Conservation (phyloP, 1,140 invertebrate genomes). For the Wasmannia auropunctata region DNA sequence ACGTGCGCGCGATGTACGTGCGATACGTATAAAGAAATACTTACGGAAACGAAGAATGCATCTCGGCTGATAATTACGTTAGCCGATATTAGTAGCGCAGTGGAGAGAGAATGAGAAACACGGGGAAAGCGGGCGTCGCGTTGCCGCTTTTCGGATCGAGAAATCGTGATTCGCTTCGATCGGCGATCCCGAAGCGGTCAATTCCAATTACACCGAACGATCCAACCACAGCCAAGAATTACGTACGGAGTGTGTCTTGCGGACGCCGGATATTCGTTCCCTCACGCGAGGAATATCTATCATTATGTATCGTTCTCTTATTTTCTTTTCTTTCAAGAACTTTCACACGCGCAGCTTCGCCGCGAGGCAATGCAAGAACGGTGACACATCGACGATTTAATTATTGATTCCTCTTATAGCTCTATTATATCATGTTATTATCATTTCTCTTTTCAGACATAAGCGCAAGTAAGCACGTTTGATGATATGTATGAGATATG, state of each 20-base stretch:
- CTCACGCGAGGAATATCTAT: slow-evolving; percentile 17
- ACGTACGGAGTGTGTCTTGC: slow-evolving; percentile 15
- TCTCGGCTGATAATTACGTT: slow-evolving; percentile 53
- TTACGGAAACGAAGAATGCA: slow-evolving; percentile 16
- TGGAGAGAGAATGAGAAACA: background rate
- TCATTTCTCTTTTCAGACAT: slow-evolving; percentile 57
- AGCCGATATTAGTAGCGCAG: slow-evolving; percentile 58
- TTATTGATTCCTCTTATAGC: slow-evolving; percentile 68
- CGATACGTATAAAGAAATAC: slow-evolving; percentile 37
- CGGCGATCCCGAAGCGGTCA: slow-evolving; percentile 6
- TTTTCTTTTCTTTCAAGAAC: slow-evolving; percentile 24
- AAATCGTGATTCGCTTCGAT: slow-evolving; percentile 10
- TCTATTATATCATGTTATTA: slow-evolving; percentile 75
- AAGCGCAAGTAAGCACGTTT: slow-evolving; percentile 65
- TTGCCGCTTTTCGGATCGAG: slow-evolving; percentile 10
- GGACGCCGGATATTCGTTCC: slow-evolving; percentile 28
- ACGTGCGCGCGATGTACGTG: slow-evolving; percentile 24
- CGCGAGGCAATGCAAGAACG: background rate
- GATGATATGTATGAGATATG: slow-evolving; percentile 69
- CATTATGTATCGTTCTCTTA: background rate
- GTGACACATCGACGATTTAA: slow-evolving; percentile 54
- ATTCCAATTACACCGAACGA: slow-evolving; percentile 11
- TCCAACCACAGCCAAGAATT: slow-evolving; percentile 2
- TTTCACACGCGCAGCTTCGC: slow-evolving; percentile 26
- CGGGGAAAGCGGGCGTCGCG: background rate